A percentile compares a stretch with the other conserved stretches of the same genome.
These are phyloP conservation scores for Orbicella faveolata DNA, from an alignment of 64 coral and sea anemone genomes.

Conservation along the genomic window DNA sequence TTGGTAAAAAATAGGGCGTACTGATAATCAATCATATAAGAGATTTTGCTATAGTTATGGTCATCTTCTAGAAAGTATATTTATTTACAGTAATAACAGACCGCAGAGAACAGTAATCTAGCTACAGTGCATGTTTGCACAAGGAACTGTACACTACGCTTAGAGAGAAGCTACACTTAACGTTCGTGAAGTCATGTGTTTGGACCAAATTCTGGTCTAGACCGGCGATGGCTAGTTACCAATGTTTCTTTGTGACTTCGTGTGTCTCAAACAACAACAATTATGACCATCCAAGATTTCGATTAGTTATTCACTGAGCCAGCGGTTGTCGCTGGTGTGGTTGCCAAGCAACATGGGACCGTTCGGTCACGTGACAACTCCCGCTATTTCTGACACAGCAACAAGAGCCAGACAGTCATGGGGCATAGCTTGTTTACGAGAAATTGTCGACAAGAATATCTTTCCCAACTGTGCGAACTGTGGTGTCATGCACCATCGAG, in stretches of 20 bases:
- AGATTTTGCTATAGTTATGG: too few species aligned
- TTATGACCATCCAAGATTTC: neutral
- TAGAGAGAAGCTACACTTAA: too few species aligned
- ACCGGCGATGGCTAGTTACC: too few species aligned
- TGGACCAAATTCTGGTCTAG: too few species aligned
- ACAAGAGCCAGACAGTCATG: neutral
- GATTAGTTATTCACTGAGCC: neutral
- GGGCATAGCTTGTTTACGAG: too few species aligned
- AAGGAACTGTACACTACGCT: too few species aligned
- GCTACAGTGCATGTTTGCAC: too few species aligned
- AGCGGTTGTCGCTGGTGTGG: neutral
- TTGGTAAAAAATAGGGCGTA: too few species aligned
- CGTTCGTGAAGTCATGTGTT: too few species aligned
- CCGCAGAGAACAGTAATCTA: neutral
- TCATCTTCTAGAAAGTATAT: neutral
- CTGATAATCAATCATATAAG: too few species aligned
- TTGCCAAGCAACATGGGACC: neutral
- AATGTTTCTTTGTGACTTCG: neutral
- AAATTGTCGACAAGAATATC: neutral
- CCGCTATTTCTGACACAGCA: neutral
- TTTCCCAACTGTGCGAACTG: neutral
- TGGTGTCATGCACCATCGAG: neutral
- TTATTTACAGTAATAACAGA: constrained; percentile 15
- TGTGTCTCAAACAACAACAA: neutral
- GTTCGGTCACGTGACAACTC: neutral